Percentiles rank a stretch among this genome's conserved stretches.
These are phyloP conservation scores for Ctenomys sociabilis DNA, from an alignment of 2,113 vertebrate species.

Conservation along the genomic window DNA sequence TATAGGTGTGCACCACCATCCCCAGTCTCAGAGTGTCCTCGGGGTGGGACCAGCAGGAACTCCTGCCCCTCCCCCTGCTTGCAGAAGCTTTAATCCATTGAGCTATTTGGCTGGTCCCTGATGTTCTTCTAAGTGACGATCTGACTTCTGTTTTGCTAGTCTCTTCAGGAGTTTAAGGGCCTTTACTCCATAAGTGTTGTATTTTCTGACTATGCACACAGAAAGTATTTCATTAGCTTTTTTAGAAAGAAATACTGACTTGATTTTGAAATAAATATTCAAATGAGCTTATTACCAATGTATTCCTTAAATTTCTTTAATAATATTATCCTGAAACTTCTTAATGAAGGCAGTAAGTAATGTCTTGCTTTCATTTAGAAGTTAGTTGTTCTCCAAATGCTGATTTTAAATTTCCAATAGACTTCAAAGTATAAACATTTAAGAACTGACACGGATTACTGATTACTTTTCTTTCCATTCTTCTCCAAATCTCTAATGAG, in stretches of 20 bases:
- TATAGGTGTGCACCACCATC: too few relatives aligned
- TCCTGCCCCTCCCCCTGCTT: too few relatives aligned
- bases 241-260: neutral
- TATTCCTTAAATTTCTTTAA: neutral
- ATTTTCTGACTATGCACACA: neutral
- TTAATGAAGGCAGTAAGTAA: neutral
- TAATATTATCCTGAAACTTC: neutral
- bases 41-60: too few relatives aligned
- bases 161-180: neutral
- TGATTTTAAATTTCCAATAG: neutral
- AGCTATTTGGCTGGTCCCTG: neutral
- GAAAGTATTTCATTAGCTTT: neutral
- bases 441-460: neutral
- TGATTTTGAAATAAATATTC: constrained; percentile 30
- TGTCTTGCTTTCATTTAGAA: neutral
- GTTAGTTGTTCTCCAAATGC: neutral
- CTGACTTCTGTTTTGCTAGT: neutral
- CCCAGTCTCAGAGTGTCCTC: too few relatives aligned
- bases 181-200: neutral
- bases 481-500: neutral
- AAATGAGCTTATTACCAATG: constrained; percentile 5
- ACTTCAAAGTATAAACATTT: constrained; percentile 33
- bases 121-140: neutral
- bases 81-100: too few relatives aligned
- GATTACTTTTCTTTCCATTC: neutral